Conservation (phyloP, 2,797 vertebrate species). For the Sebastolobus altivelis region DNA sequence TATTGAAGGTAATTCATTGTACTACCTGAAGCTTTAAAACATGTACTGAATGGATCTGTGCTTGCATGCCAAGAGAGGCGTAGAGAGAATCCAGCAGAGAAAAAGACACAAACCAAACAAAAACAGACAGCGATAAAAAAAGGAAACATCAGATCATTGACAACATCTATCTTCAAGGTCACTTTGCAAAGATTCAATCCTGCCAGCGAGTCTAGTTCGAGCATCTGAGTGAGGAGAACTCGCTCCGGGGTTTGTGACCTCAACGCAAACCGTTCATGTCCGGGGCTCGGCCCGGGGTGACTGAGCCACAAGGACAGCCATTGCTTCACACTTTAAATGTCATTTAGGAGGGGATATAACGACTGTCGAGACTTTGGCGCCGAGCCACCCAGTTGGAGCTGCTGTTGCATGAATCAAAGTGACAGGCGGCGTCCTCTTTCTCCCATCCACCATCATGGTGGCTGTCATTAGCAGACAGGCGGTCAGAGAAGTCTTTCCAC, state of each 20-base stretch:
- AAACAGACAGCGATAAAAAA: neutral
- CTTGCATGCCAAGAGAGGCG: neutral
- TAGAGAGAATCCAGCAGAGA: neutral
- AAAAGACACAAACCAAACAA: constrained; percentile 1
- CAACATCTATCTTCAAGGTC: constrained; percentile 66
- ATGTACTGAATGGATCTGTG: neutral
- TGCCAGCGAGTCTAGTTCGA: constrained; percentile 48
- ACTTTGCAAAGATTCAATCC: constrained; percentile 53
- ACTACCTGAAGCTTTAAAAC: neutral
- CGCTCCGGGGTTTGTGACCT: constrained; percentile 67
- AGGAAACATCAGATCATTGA: constrained; percentile 42
- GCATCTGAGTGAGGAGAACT: constrained; percentile 57
- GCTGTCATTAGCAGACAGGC: constrained; percentile 79
- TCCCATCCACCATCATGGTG: constrained; percentile 69
- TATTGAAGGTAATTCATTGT: neutral
- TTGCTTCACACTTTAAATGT: constrained; percentile 82
- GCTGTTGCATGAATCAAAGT: constrained; percentile 80
- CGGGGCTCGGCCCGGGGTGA: constrained; percentile 64
- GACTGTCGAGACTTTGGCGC: constrained; percentile 76
- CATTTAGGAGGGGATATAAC: constrained; percentile 78
- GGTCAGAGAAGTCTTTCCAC: constrained; percentile 72
- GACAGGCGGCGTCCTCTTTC: constrained; percentile 78
- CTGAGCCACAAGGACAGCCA: constrained; percentile 81
- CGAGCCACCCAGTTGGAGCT: constrained; percentile 68
- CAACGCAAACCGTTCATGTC: constrained; percentile 63